Conservation (phyloP, 2,113 vertebrate genomes). For the Irena cyanogastra region DNA sequence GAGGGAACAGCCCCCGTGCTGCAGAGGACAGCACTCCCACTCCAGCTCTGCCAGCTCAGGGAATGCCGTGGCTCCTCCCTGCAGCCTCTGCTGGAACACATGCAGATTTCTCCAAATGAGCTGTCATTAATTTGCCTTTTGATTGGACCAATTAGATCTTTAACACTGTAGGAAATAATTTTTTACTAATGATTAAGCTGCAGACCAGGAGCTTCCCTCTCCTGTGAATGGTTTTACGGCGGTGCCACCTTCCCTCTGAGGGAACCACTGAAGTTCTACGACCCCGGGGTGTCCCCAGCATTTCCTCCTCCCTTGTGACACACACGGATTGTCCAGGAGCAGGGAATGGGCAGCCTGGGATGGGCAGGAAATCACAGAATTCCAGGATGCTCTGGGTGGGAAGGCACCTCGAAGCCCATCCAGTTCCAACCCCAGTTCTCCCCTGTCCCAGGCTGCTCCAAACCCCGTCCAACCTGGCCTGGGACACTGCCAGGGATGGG, state of each 20-base stretch:
- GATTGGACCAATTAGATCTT: conserved; percentile 59
- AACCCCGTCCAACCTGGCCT: background rate
- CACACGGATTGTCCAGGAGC: fast-evolving
- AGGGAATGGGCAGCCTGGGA: background rate
- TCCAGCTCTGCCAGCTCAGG: background rate
- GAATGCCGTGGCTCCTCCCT: fast-evolving
- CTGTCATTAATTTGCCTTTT: conserved; percentile 56
- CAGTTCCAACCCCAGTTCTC: background rate
- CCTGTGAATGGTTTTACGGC: background rate
- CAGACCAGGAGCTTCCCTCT: background rate
- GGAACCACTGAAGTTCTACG: background rate
- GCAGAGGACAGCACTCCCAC: fast-evolving
- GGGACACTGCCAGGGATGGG: background rate
- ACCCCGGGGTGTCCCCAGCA: fast-evolving
- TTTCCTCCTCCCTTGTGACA: background rate
- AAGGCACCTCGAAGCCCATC: background rate
- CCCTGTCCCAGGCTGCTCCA: background rate
- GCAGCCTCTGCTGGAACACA: background rate
- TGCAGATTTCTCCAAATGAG: conserved; percentile 40
- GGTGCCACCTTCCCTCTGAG: background rate
- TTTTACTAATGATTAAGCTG: conserved; percentile 33
- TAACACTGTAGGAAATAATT: conserved; percentile 41
- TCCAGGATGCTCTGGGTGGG: background rate
- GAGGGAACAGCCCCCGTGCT: fast-evolving
- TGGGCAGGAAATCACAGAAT: background rate